Percentiles rank a stretch among this genome's conserved stretches.
phyloP scores from a whole-genome alignment of 2,797 vertebrate genomes.

The Hydrocynus forskahlii region DNA sequence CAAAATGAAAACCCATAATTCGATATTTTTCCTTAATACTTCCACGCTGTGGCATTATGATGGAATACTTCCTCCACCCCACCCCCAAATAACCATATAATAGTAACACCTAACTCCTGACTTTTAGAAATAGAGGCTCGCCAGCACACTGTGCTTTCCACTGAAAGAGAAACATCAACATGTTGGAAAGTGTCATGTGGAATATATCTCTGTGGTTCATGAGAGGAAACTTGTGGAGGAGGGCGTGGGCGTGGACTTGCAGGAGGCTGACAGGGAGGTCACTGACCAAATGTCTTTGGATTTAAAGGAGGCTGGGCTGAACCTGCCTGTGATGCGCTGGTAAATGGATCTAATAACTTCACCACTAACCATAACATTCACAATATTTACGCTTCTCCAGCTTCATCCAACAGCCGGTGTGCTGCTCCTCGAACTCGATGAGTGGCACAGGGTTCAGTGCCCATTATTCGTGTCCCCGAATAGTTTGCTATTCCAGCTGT shows the following conservation, averaged over 20 bases:
- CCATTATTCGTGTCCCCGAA: slow-evolving; percentile 32
- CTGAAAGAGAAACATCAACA: slow-evolving; percentile 3
- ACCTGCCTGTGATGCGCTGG: slow-evolving; percentile 41
- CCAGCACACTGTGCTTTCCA: not conserved
- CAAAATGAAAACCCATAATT: slow-evolving; percentile 81
- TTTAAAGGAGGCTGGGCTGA: slow-evolving; percentile 35
- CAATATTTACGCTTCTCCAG: slow-evolving; percentile 45
- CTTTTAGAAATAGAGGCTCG: slow-evolving; percentile 23
- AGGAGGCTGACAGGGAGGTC: slow-evolving; percentile 17
- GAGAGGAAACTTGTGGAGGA: slow-evolving; percentile 18
- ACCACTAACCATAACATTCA: slow-evolving; percentile 43
- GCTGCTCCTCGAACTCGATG: slow-evolving; percentile 14
- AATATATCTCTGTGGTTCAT: slow-evolving; percentile 30
- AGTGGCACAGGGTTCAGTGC: slow-evolving; percentile 32
- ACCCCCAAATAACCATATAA: slow-evolving; percentile 33
- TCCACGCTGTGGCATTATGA: slow-evolving; percentile 73
- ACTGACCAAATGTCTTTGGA: slow-evolving; percentile 45
- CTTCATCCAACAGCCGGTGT: slow-evolving; percentile 22
- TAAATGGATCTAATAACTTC: slow-evolving; percentile 46
- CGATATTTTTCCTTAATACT: slow-evolving; percentile 79
- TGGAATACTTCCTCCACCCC: slow-evolving; percentile 62
- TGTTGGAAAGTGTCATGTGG: slow-evolving; percentile 23
- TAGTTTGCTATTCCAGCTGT: slow-evolving; percentile 11
- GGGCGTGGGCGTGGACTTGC: slow-evolving; percentile 7
- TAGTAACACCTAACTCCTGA: slow-evolving; percentile 33